Evolutionary conservation across 1,140 invertebrate species (phyloP).

Genomic region (Mizuhopecten yessoensis): DNA sequence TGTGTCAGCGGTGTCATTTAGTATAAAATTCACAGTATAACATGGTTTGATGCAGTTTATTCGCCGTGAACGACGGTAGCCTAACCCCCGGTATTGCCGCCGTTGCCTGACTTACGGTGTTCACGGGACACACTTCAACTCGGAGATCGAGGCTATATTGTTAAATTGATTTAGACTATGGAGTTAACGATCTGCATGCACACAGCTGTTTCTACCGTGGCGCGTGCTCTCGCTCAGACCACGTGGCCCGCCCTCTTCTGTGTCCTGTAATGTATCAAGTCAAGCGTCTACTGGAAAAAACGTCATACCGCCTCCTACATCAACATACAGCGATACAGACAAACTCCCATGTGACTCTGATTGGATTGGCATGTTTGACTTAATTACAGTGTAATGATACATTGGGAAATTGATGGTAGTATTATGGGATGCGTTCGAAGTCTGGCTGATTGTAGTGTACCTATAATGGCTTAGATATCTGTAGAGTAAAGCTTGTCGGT

Average conservation of each 20-base stretch:
- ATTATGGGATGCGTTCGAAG: background rate
- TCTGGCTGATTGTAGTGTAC: background rate
- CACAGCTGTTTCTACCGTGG: constrained; percentile 23
- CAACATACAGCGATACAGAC: constrained; percentile 32
- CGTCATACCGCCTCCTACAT: constrained; percentile 15
- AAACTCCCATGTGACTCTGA: constrained; percentile 5
- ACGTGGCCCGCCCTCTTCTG: constrained; percentile 35
- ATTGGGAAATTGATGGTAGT: background rate
- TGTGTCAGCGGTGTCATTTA: background rate
- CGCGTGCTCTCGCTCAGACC: constrained; percentile 2
- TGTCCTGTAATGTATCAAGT: constrained; percentile 38
- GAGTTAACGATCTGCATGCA: constrained; percentile 26
- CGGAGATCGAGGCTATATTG: constrained; percentile 17
- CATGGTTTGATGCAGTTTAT: background rate
- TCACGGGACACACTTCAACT: constrained; percentile 6
- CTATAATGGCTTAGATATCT: background rate
- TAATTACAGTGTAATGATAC: constrained; percentile 28
- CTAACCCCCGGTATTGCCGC: background rate
- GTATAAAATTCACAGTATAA: background rate
- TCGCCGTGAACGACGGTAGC: background rate
- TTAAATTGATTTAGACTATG: constrained; percentile 22
- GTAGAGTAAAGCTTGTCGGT: background rate
- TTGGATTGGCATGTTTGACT: constrained; percentile 38
- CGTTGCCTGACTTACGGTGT: background rate
- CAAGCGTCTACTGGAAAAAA: constrained; percentile 30